A percentile compares a stretch with the other conserved stretches of the same genome.
These are phyloP conservation scores for Myotis yumanensis DNA, from an alignment of 2,113 vertebrate species.

Conservation along the genomic window DNA sequence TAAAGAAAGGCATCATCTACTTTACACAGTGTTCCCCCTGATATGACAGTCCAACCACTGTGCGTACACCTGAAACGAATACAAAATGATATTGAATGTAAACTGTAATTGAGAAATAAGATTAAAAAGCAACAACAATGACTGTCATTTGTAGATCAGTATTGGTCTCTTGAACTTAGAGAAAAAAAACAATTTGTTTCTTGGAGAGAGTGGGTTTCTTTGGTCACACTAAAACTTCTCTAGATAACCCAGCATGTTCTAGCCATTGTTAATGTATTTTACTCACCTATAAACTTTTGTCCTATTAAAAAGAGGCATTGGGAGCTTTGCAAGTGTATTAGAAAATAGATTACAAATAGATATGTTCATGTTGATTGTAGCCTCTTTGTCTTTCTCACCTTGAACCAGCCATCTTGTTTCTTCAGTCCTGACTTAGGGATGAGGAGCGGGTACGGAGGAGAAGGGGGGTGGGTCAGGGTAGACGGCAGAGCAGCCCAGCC, in stretches of 20 bases:
- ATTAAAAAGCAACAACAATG: neutral
- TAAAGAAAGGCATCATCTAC: neutral
- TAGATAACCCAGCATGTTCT: neutral
- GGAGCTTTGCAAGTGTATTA: neutral
- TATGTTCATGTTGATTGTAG: neutral
- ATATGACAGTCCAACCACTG: neutral
- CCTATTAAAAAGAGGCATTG: neutral
- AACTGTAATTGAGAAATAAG: neutral
- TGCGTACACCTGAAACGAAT: neutral
- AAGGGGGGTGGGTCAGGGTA: neutral
- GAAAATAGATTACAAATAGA: neutral
- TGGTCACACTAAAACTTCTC: neutral
- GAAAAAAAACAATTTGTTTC: neutral
- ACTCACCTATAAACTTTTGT: neutral
- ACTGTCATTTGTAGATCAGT: neutral
- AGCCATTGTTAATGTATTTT: neutral
- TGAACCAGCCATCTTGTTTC: neutral
- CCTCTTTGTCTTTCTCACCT: neutral
- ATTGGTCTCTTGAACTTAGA: neutral
- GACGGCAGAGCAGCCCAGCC: rapidly evolving
- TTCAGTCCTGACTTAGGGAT: neutral
- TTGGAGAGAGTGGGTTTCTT: neutral
- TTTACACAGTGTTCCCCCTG: neutral
- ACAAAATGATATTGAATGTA: neutral
- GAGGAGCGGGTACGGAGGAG: neutral